Evolutionary conservation across 2,797 vertebrate species (phyloP).

Genomic region (Vespertilio murinus): DNA sequence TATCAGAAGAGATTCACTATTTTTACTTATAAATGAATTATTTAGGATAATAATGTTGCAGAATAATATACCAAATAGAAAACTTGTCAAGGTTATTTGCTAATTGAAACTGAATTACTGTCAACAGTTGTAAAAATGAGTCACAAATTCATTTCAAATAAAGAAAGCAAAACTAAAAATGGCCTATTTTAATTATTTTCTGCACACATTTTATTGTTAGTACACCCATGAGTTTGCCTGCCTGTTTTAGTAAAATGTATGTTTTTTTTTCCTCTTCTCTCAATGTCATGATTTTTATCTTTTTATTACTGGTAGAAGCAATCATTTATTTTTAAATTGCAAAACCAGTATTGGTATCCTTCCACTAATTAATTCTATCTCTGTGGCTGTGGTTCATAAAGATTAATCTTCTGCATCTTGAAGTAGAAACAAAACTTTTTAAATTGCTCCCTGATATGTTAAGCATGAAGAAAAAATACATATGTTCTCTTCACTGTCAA

Average conservation of each 20-base stretch:
- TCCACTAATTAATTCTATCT: slow-evolving; percentile 80
- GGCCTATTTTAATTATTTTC: slow-evolving; percentile 62
- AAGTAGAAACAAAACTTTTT: slow-evolving; percentile 80
- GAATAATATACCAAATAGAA: slow-evolving; percentile 41
- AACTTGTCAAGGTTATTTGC: slow-evolving; percentile 54
- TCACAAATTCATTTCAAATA: slow-evolving; percentile 56
- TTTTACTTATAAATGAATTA: slow-evolving; percentile 37
- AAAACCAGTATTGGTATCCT: slow-evolving; percentile 79
- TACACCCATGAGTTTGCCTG: slow-evolving; percentile 39
- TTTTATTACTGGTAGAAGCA: slow-evolving; percentile 77
- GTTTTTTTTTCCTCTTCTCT: slow-evolving; percentile 61
- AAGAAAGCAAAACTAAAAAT: slow-evolving; percentile 54
- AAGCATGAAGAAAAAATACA: slow-evolving; percentile 81
- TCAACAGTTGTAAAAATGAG: slow-evolving; percentile 36
- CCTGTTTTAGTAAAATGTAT: slow-evolving; percentile 62
- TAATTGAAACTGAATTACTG: slow-evolving; percentile 56
- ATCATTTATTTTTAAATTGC: slow-evolving; percentile 80
- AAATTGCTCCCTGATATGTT: slow-evolving; percentile 77
- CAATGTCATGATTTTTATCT: slow-evolving; percentile 58
- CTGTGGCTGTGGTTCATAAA: slow-evolving; percentile 77
- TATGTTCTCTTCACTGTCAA: slow-evolving; percentile 80
- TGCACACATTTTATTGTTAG: slow-evolving; percentile 64
- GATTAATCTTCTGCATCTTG: slow-evolving; percentile 75
- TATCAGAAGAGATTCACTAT: slow-evolving; percentile 5
- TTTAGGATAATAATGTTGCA: slow-evolving; percentile 43